Conservation (phyloP, 2,113 vertebrate species). For the Oreocharis arfaki region DNA sequence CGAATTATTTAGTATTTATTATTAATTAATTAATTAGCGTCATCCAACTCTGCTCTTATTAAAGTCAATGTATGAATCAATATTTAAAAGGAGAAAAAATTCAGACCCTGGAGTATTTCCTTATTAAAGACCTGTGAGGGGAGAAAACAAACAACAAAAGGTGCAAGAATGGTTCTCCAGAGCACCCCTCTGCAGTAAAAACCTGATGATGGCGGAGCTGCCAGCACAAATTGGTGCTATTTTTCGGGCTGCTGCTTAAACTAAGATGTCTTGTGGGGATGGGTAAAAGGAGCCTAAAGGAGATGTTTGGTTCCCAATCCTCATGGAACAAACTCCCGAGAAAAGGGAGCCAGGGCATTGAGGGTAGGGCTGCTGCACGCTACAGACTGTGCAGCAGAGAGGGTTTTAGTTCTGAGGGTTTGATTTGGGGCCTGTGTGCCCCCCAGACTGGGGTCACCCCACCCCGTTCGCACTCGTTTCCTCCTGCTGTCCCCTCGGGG, state of each 20-base stretch:
- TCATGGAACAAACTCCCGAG: neutral
- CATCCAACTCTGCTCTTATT: neutral
- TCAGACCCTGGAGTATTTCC: neutral
- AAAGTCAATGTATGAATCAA: neutral
- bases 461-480: fast-evolving
- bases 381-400: neutral
- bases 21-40: constrained; percentile 31
- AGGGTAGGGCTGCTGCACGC: neutral
- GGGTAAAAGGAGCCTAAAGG: neutral
- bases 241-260: neutral
- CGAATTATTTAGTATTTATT: constrained; percentile 11
- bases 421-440: neutral
- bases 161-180: neutral
- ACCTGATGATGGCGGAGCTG: neutral
- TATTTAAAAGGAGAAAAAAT: neutral
- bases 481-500: neutral
- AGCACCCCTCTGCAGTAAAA: neutral
- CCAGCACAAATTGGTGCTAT: neutral
- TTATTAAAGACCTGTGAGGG: neutral
- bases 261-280: neutral
- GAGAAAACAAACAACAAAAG: neutral
- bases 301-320: neutral
- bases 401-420: neutral
- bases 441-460: neutral
- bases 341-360: neutral